Base-by-base conservation (phyloP, 2,113 vertebrate species). In the Psammodynastes pulverulentus region DNA sequence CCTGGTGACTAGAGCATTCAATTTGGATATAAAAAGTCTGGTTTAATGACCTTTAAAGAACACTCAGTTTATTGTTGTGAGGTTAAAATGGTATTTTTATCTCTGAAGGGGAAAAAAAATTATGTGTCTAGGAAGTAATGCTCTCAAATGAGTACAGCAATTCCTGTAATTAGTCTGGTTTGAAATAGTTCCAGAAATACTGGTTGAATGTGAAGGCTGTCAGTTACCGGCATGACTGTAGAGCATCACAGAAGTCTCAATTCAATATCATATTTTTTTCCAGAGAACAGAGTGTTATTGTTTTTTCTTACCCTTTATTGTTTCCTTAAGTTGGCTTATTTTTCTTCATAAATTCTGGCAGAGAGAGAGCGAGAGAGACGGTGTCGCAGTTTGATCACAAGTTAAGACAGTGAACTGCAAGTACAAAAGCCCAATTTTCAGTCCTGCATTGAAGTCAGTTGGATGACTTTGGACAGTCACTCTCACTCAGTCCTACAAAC, bases 341-440 rank as follows among this genome's bases (percentile, higher is more conserved):
- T 26, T 90, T 92, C 84, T 79, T 86, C 45, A 90, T 86, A 91
- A 89, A 92, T 86, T 79, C 17, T 79, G 72, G 72, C 17, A 79
- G 67, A 39, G 67, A 72, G 67, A 7, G 17, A 19, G 67, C 17
- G n/a, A 3, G 17, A 79, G 34, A 79, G 34, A 79, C 6, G 3
- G 1, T 79, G 72, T 79, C 3, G 8, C 34, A 79, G 34, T 79
- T 79, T 79, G 34, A 79, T 43, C 17, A 43, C 17, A 39, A 39
- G 17, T 79, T 79, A 79, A 43, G 17, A 43, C 7, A 79, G 34
- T 43, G 34, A 79, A 79, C 72, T 43, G 34, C 17, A 39, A 79
- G 34, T 21, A 43, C 7, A 79, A 43, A 79, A 79, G 34, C 7
- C 17, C 72, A 79, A 79, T 79, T 79, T 43, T 79, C 34, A 79